These are phyloP conservation scores for Drosophila nigrodunni DNA, from an alignment of 1,140 invertebrate species.

Conservation along the genomic window DNA sequence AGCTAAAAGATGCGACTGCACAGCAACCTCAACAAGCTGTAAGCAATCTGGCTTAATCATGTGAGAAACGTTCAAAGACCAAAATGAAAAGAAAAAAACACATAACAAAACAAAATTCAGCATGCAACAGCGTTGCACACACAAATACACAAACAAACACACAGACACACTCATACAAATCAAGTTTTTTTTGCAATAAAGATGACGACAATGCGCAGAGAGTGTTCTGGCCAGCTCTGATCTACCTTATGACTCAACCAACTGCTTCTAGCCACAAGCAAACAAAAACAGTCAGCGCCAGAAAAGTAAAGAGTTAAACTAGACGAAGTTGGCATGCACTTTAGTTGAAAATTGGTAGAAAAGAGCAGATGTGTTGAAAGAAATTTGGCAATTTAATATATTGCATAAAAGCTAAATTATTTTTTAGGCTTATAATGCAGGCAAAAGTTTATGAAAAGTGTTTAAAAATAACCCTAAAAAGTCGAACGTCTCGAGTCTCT, in stretches of 20 bases:
- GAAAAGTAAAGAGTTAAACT: conserved; percentile 21
- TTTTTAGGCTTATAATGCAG: too few relatives aligned
- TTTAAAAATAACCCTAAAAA: not conserved
- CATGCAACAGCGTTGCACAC: conserved; percentile 45
- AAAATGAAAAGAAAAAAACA: conserved; percentile 45
- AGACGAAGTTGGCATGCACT: conserved; percentile 46
- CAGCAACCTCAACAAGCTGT: conserved; percentile 48
- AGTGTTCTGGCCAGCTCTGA: conserved; percentile 62
- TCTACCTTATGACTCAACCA: conserved; percentile 70
- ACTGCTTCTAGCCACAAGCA: conserved; percentile 22
- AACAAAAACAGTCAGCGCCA: conserved; percentile 32
- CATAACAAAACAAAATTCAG: conserved; percentile 54
- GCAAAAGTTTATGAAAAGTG: too few relatives aligned
- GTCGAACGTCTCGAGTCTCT: not conserved
- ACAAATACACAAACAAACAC: conserved; percentile 1
- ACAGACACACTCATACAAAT: conserved; percentile 38
- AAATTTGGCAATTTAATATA: too few relatives aligned
- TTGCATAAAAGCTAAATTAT: too few relatives aligned
- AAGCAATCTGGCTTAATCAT: conserved; percentile 83
- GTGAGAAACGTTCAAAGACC: conserved; percentile 66
- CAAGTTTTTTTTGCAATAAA: conserved; percentile 55
- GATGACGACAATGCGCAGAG: conserved; percentile 36
- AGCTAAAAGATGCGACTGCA: conserved; percentile 50
- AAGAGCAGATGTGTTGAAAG: not conserved
- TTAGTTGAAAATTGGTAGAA: not conserved